A percentile compares a stretch with the other conserved stretches of the same genome.
Conservation (phyloP, 2,797 vertebrate species). For the Gallinago nigripennis region DNA sequence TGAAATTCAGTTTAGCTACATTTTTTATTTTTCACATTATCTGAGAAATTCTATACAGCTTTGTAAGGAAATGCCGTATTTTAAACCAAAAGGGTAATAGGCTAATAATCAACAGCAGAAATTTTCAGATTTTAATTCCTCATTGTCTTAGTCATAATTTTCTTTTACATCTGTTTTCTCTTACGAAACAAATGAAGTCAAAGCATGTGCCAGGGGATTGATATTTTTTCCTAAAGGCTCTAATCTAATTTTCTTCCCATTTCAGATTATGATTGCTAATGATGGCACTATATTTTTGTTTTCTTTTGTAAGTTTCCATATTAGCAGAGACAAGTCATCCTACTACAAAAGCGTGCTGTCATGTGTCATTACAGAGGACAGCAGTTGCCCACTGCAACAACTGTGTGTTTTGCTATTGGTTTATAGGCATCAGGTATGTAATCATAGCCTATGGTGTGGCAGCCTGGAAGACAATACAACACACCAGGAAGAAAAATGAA, state of each 20-base stretch:
- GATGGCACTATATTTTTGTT: background rate
- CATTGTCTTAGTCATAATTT: background rate
- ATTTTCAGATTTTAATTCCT: background rate
- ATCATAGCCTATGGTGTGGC: background rate
- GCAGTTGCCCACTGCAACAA: background rate
- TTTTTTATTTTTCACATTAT: background rate
- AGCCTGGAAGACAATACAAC: conserved; percentile 11
- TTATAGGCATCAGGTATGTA: background rate
- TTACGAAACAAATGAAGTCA: background rate
- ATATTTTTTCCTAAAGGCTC: background rate
- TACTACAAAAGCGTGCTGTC: background rate
- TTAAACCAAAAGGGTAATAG: background rate
- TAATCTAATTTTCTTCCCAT: background rate
- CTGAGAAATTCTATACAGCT: background rate
- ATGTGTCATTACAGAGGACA: background rate
- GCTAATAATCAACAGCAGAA: background rate
- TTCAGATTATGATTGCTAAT: background rate
- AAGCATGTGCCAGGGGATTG: background rate
- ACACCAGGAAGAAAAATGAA: background rate
- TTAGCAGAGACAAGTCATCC: background rate
- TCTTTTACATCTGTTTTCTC: background rate
- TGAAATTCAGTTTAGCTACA: background rate
- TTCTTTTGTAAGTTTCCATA: background rate
- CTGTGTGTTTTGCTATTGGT: background rate
- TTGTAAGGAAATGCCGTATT: background rate